Evolutionary conservation across 2,888 invertebrate species (phyloP).

Genomic region (Aproaerema taeniolella): DNA sequence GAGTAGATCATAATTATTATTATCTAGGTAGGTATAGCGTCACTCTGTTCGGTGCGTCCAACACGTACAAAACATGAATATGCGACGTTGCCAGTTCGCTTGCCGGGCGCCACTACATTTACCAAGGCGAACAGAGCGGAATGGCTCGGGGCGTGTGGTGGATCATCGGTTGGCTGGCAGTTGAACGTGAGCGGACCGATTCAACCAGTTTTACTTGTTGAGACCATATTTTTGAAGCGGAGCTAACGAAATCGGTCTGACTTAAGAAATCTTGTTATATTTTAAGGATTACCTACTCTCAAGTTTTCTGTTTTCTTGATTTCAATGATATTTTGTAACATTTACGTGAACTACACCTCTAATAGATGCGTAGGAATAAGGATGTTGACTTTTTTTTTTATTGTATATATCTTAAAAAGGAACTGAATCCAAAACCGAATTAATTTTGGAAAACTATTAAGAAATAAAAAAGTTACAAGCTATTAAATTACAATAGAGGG

Average conservation of each 20-base stretch:
- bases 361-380: too few relatives aligned
- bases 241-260: slow-evolving; percentile 5
- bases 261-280: background rate
- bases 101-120: slow-evolving; percentile 45
- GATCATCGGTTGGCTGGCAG: slow-evolving; percentile 30
- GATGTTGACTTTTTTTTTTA: too few relatives aligned
- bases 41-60: slow-evolving; percentile 19
- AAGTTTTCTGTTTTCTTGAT: too few relatives aligned
- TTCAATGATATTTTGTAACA: too few relatives aligned
- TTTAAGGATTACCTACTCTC: slow-evolving; percentile 1
- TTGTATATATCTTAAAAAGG: too few relatives aligned
- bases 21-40: slow-evolving; percentile 18
- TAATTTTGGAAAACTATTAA: too few relatives aligned
- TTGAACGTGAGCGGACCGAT: slow-evolving; percentile 23
- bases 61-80: slow-evolving; percentile 32
- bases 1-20: slow-evolving; percentile 12
- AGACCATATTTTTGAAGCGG: slow-evolving; percentile 14
- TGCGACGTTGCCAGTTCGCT: slow-evolving; percentile 43
- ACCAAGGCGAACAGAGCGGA: slow-evolving; percentile 46
- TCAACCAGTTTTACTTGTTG: slow-evolving; percentile 20
- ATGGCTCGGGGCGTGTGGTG: slow-evolving; percentile 27
- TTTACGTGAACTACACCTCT: too few relatives aligned
- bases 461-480: too few relatives aligned
- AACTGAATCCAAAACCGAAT: too few relatives aligned
- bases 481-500: too few relatives aligned